Evolutionary conservation across 2,888 invertebrate genomes (phyloP), one percentile per base, ranked within the genome.

Genomic region (Stenotaenia linearis): DNA sequence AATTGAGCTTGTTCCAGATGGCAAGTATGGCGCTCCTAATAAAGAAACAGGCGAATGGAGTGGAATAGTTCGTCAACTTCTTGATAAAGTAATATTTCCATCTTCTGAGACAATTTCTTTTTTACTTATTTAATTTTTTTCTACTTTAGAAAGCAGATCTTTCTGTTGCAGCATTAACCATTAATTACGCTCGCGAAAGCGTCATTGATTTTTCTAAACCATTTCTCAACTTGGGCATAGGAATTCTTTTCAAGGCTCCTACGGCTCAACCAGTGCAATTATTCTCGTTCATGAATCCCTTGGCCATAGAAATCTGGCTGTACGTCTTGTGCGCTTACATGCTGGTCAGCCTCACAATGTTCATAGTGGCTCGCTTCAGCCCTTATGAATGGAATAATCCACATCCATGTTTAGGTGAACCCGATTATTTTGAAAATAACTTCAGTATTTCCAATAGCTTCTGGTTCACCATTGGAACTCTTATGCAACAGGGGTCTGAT

Each of bases 201-300:
- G 93, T 94, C 80, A 96, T 98, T 80, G 98, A 98, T 87, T 98
- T 98, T 87, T 98, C 98, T 0, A 97, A 97, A 85, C 98, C 98
- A 0, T 98, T 97, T 87, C 96, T 98, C 94, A 97, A 97, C 86
- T 90, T 98, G 15, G 98, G 98, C 35, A 98, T 97, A 81, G 95
- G 96, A 25, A 98, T 98, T 85, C 88, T 98, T 37, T 97, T 96
- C 87, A 96, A 96, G 95, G 93, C 95, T 78, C 95, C 95, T 82
- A 95, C 92, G 83, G 96, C 91, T 80, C 95, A 92, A 87, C 95
- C 93, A 78, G 95, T 93, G 75, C 90, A 93, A 83, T 91, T 92
- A 32, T 96, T 95, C 87, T 93, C 93, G 50, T 96, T 96, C 87
- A 92, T 95, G 91, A 93, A 93, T 84, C 95, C 95, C 0, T 87